These are phyloP conservation scores for Agrotis segetum DNA, from an alignment of 2,888 invertebrate genomes.

Conservation along the genomic window DNA sequence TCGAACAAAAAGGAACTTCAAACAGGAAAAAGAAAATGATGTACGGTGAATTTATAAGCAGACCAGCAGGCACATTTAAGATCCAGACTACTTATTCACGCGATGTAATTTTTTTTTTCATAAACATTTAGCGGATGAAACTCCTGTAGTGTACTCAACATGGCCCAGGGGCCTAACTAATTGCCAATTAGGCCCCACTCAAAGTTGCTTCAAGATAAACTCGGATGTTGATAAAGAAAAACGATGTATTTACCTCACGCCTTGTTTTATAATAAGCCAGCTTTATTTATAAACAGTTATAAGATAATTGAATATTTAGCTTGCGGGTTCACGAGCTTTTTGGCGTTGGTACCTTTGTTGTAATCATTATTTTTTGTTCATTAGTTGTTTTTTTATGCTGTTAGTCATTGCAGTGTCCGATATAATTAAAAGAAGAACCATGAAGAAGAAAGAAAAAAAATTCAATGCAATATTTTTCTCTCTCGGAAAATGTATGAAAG, in stretches of 20 bases:
- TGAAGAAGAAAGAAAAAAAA: not conserved
- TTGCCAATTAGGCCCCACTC: conserved; percentile 75
- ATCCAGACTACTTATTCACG: conserved; percentile 20
- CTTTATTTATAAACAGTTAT: conserved; percentile 40
- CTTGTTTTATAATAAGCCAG: conserved; percentile 40
- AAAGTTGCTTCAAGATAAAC: conserved; percentile 67
- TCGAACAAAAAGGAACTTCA: conserved; percentile 2
- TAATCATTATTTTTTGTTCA: not conserved
- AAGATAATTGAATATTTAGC: conserved; percentile 48
- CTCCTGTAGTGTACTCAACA: conserved; percentile 62
- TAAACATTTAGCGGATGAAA: conserved; percentile 61
- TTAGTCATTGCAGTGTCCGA: not conserved
- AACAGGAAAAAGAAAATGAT: conserved; percentile 3
- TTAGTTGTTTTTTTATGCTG: conserved; percentile 2
- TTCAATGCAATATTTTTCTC: not conserved
- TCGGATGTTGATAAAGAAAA: conserved; percentile 61
- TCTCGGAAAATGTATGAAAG: conserved; percentile 52
- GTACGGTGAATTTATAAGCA: not conserved
- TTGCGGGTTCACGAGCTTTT: conserved; percentile 7
- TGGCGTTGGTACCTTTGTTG: not conserved
- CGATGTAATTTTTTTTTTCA: conserved; percentile 48
- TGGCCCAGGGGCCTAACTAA: conserved; percentile 70
- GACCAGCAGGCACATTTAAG: conserved; percentile 22
- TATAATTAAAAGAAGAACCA: not conserved
- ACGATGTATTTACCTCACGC: conserved; percentile 58